A percentile compares a stretch with the other conserved stretches of the same genome.
Evolutionary conservation across 2,888 invertebrate genomes (phyloP).

Genomic region (Caenorhabditis panamensis): DNA sequence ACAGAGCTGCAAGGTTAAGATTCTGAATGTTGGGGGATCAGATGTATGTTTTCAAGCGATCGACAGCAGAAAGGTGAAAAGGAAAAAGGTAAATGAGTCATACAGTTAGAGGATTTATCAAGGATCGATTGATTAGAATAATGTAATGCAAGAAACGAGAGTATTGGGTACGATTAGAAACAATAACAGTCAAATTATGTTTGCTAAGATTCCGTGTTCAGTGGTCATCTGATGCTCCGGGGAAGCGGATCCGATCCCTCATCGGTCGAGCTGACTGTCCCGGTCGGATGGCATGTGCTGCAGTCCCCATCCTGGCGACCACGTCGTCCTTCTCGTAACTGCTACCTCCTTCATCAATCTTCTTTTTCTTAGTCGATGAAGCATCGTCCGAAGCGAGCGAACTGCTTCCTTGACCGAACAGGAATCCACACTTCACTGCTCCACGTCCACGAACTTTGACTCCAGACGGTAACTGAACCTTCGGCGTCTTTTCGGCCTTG

Average conservation of each 20-base stretch:
- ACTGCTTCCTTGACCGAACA: constrained; percentile 46
- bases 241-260: constrained; percentile 27
- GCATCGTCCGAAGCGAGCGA: constrained; percentile 51
- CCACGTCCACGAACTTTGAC: constrained; percentile 65
- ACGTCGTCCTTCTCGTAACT: constrained; percentile 51
- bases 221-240: constrained; percentile 4
- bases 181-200: too few relatives aligned
- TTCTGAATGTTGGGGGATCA: not conserved
- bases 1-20: constrained; percentile 16
- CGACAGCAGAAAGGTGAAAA: constrained; percentile 15
- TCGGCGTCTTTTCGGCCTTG: constrained; percentile 45
- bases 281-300: constrained; percentile 33
- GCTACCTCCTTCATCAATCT: constrained; percentile 1
- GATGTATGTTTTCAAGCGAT: constrained; percentile 34
- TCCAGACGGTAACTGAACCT: constrained; percentile 52
- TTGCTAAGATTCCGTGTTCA: too few relatives aligned
- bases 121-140: too few relatives aligned
- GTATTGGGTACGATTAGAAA: too few relatives aligned
- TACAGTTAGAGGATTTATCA: too few relatives aligned
- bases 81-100: too few relatives aligned
- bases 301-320: constrained; percentile 32
- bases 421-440: constrained; percentile 59
- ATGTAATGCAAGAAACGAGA: too few relatives aligned
- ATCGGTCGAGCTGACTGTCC: constrained; percentile 34
- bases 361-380: constrained; percentile 20